phyloP scores from a whole-genome alignment of 1,140 invertebrate genomes.

The Euura saliciscinereae region DNA sequence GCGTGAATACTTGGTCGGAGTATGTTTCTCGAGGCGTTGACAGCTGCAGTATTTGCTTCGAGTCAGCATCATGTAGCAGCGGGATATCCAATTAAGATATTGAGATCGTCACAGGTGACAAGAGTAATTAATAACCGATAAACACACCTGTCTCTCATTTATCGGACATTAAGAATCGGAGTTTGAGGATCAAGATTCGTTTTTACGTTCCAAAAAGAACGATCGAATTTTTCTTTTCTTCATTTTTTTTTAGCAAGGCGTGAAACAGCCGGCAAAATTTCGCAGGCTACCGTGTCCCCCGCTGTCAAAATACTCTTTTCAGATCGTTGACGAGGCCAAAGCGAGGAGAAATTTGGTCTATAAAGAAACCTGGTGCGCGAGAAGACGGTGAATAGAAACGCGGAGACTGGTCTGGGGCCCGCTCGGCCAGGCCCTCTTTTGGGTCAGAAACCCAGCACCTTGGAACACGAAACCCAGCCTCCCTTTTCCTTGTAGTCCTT shows the following conservation, averaged over 20 bases:
- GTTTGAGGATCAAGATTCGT: too few relatives aligned
- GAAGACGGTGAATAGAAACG: constrained; percentile 24
- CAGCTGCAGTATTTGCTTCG: too few relatives aligned
- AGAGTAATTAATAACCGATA: too few relatives aligned
- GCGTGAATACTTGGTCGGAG: too few relatives aligned
- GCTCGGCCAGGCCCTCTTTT: constrained; percentile 22
- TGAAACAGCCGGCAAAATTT: constrained; percentile 56
- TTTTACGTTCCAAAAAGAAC: too few relatives aligned
- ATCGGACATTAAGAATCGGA: too few relatives aligned
- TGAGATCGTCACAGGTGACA: too few relatives aligned
- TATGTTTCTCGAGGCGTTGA: too few relatives aligned
- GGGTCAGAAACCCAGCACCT: constrained; percentile 52
- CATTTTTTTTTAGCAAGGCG: constrained; percentile 40
- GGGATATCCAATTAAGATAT: too few relatives aligned
- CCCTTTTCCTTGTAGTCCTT: background rate
- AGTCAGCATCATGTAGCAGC: too few relatives aligned
- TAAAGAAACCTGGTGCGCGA: background rate
- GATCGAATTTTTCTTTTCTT: background rate
- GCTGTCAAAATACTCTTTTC: constrained; percentile 58
- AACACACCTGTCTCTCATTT: too few relatives aligned
- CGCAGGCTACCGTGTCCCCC: constrained; percentile 49
- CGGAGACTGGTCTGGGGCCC: constrained; percentile 9
- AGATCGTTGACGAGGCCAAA: constrained; percentile 44
- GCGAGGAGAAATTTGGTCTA: constrained; percentile 8
- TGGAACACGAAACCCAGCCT: constrained; percentile 31